Percentiles rank a stretch among this genome's conserved stretches.
Conservation (phyloP, 2,797 vertebrate genomes). For the Gymnoscopelus microlampas region DNA sequence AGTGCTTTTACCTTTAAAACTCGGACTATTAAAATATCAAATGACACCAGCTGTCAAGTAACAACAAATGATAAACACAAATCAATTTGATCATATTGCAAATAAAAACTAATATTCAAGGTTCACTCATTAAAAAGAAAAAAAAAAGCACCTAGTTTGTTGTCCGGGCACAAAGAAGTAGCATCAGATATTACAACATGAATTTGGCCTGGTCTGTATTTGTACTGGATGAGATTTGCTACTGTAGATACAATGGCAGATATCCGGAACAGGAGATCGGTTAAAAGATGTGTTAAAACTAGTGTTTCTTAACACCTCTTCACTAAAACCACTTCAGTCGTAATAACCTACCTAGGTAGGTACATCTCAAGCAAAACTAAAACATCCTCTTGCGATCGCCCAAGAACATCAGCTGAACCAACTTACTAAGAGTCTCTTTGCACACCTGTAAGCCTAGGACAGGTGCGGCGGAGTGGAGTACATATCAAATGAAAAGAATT, state of each 20-base stretch:
- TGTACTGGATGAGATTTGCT: constrained; percentile 14
- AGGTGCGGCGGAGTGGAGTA: too few relatives aligned
- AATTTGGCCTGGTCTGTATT: constrained; percentile 36
- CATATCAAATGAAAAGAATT: too few relatives aligned
- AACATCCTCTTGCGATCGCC: too few relatives aligned
- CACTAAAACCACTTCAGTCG: background rate
- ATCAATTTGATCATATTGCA: constrained; percentile 40
- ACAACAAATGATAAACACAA: constrained; percentile 42
- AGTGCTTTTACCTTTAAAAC: constrained; percentile 53
- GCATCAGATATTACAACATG: background rate
- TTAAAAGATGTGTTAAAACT: background rate
- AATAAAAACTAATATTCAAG: constrained; percentile 28
- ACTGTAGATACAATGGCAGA: background rate
- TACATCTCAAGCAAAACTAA: too few relatives aligned
- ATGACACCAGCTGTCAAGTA: constrained; percentile 58
- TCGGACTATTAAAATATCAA: constrained; percentile 26
- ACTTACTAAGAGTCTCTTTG: too few relatives aligned
- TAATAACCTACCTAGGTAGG: constrained; percentile 8
- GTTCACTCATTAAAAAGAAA: constrained; percentile 49
- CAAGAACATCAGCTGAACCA: too few relatives aligned
- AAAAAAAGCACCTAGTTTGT: constrained; percentile 24
- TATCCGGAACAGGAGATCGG: background rate
- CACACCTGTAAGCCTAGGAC: too few relatives aligned
- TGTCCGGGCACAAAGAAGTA: constrained; percentile 8
- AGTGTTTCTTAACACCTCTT: background rate